A percentile compares a stretch with the other conserved stretches of the same genome.
Evolutionary conservation across 1,140 invertebrate species (phyloP).

Genomic region (Aphelenchoides besseyi): DNA sequence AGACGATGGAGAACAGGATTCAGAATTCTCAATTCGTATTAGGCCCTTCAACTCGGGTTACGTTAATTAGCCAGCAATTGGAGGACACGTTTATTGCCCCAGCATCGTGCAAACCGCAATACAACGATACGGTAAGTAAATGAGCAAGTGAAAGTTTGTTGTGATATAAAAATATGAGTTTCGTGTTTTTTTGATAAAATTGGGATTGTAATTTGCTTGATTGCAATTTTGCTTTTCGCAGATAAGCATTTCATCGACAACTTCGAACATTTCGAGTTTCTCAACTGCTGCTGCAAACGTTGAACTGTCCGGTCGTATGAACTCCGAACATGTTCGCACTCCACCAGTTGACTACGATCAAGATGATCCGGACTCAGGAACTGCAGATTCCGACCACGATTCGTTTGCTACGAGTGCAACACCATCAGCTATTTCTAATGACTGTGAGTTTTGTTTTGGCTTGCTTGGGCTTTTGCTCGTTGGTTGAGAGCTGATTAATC

Average conservation of each 20-base stretch:
- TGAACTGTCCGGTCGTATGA: background rate
- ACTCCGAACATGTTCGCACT: conserved; percentile 30
- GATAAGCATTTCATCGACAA: conserved; percentile 51
- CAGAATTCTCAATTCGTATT: conserved; percentile 25
- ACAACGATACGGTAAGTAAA: conserved; percentile 45
- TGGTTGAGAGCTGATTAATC: background rate
- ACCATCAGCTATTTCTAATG: conserved; percentile 17
- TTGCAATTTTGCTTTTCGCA: conserved; percentile 28
- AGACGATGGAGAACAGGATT: conserved; percentile 22
- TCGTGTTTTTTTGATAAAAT: background rate
- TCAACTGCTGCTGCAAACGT: conserved; percentile 19
- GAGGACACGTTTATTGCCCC: conserved; percentile 35
- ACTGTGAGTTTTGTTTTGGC: conserved; percentile 8
- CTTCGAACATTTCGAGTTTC: conserved; percentile 32
- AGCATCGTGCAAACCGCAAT: conserved; percentile 26
- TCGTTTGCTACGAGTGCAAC: conserved; percentile 32
- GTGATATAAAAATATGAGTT: too few species aligned
- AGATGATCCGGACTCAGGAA: conserved; percentile 53
- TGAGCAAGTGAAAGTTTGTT: background rate
- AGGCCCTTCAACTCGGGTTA: conserved; percentile 37
- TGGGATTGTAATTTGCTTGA: background rate
- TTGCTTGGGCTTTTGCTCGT: background rate
- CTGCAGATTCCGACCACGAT: conserved; percentile 52
- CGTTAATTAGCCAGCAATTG: conserved; percentile 50
- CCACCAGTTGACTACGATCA: conserved; percentile 60